phyloP scores from a whole-genome alignment of 1,140 invertebrate species.

The Drosophila nannoptera region DNA sequence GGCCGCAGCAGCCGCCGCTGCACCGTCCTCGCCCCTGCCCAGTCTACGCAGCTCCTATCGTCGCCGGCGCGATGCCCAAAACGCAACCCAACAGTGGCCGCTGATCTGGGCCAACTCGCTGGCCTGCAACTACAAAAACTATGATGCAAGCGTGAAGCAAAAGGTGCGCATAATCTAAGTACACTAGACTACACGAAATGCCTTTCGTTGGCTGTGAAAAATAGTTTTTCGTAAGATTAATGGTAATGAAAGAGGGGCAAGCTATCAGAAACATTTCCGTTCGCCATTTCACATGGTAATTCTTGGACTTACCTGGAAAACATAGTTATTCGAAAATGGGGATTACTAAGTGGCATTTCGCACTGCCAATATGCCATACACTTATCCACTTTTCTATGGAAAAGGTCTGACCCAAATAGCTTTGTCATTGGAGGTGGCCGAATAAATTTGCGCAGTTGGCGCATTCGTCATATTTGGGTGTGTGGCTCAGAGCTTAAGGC shows the following conservation, averaged over 20 bases:
- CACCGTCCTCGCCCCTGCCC: slow-evolving; percentile 50
- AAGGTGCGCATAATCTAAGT: slow-evolving; percentile 63
- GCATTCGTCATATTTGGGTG: slow-evolving; percentile 6
- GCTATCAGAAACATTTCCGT: too few species aligned
- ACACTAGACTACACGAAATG: slow-evolving; percentile 40
- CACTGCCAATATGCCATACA: neutral
- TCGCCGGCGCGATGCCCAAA: slow-evolving; percentile 66
- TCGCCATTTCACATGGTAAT: too few species aligned
- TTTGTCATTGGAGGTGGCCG: neutral
- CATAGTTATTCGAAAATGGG: too few species aligned
- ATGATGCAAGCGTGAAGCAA: slow-evolving; percentile 68
- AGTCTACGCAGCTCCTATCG: slow-evolving; percentile 64
- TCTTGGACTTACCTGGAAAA: neutral
- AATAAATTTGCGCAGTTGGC: slow-evolving; percentile 2
- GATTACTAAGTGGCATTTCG: too few species aligned
- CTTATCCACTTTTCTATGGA: neutral
- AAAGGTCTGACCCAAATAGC: neutral
- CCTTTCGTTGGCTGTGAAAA: neutral
- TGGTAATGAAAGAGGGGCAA: too few species aligned
- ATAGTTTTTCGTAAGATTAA: too few species aligned
- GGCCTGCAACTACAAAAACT: slow-evolving; percentile 70
- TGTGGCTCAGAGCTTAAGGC: slow-evolving; percentile 1
- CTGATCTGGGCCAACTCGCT: slow-evolving; percentile 69
- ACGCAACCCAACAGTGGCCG: slow-evolving; percentile 62
- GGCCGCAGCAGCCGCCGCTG: slow-evolving; percentile 50